phyloP scores from a whole-genome alignment of 2,797 vertebrate species.

The Myripristis jacobus region DNA sequence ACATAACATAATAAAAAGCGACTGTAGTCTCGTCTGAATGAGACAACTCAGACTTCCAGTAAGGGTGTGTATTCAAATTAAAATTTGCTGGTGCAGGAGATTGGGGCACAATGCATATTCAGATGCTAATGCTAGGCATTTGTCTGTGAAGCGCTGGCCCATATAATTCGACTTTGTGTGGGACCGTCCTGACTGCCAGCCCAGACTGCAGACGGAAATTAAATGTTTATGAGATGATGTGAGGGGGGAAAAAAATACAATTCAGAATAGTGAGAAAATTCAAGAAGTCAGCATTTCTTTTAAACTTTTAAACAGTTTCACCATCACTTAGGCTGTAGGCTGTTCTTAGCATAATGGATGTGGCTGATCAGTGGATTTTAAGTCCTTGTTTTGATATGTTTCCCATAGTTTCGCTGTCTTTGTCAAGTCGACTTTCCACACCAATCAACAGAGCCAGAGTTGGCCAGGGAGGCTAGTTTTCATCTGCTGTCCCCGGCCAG shows the following conservation, averaged over 20 bases:
- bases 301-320: not conserved
- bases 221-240: constrained; percentile 69
- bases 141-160: constrained; percentile 76
- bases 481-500: no score
- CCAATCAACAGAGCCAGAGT: no score
- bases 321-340: not conserved
- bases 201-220: constrained; percentile 61
- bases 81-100: constrained; percentile 77
- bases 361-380: not conserved
- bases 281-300: constrained; percentile 4
- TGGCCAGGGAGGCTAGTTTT: no score
- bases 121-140: constrained; percentile 80
- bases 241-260: constrained; percentile 45
- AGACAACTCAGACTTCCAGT: constrained; percentile 56
- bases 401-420: not conserved
- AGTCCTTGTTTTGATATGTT: not conserved
- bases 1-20: constrained; percentile 72
- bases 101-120: constrained; percentile 80
- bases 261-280: constrained; percentile 11
- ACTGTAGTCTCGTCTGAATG: constrained; percentile 66
- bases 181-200: constrained; percentile 64
- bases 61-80: constrained; percentile 75
- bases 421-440: no score
- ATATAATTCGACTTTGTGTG: constrained; percentile 80
- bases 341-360: not conserved